Evolutionary conservation across 2,113 vertebrate species (phyloP), one percentile per base, ranked within the genome.

Genomic region (Odobenus rosmarus): DNA sequence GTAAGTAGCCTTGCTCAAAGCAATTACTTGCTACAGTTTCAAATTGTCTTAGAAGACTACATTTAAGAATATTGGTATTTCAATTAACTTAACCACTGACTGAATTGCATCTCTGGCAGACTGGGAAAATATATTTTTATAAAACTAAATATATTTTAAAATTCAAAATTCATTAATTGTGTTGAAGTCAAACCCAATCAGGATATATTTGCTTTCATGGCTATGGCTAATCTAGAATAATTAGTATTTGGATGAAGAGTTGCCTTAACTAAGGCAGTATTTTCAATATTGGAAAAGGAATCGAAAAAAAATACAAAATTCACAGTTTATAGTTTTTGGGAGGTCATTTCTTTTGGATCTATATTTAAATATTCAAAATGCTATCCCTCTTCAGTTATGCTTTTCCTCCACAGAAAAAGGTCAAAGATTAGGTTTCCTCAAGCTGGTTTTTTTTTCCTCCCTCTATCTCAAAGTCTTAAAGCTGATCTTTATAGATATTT

Each of bases 51-150:
- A 81, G n/a, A 90, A 62, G 1, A 55, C 10, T 87, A 31, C 13
- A 97, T 71, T 81, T 88, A 79, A 88, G 23, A 76, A 90, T 82
- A 59, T 2, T 88, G n/a, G 1, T 86, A 61, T 79, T 95, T 74
- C n/a, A 76, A 24, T 53, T 76, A 88, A 74, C 28, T 46, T 36
- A 92, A 89, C 64, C 31, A 62, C n/a, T 36, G 26, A 90, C 18
- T 81, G 16, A 2, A 57, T 31, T 57, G 18, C 5, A 77, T 57
- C 28, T 87, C 23, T 61, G 13, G 14, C 1, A 51, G 18, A 39
- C 4, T 33, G 19, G 55, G 12, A 36, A 76, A 59, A 69, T n/a
- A 36, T 0, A n/a, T 77, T 74, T 62, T 74, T 28, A 59, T 64
- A 96, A 83, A 28, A 93, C 1, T 36, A 61, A 82, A 42, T 33